Percentiles rank a stretch among this genome's conserved stretches.
Conservation (phyloP, 1,140 invertebrate genomes). For the Temnothorax curvispinosus region DNA sequence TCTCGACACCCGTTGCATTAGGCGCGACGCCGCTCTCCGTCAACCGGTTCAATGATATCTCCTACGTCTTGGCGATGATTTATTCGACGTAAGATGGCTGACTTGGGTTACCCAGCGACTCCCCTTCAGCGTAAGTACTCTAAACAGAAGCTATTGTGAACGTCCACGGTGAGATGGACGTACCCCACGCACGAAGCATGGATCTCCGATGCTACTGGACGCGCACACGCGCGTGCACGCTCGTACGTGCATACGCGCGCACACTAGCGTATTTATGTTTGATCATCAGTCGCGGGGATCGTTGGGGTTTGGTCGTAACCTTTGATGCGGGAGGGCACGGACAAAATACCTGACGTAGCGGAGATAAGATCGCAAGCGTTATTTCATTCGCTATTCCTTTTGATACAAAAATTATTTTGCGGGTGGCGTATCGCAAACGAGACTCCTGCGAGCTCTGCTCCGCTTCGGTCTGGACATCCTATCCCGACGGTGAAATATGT, state of each 20-base stretch:
- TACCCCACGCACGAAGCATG: constrained; percentile 81
- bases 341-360: constrained; percentile 74
- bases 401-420: constrained; percentile 72
- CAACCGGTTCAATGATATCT: constrained; percentile 85
- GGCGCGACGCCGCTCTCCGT: constrained; percentile 73
- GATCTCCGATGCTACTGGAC: constrained; percentile 63
- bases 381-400: constrained; percentile 76
- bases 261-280: constrained; percentile 63
- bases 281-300: constrained; percentile 67
- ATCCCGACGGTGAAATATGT: constrained; percentile 66
- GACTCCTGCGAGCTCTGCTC: constrained; percentile 51
- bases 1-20: constrained; percentile 73
- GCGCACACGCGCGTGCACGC: background rate
- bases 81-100: constrained; percentile 84
- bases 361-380: constrained; percentile 76
- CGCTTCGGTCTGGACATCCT: constrained; percentile 64
- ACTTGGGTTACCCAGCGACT: constrained; percentile 82
- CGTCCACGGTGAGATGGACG: constrained; percentile 82
- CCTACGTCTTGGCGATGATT: constrained; percentile 83
- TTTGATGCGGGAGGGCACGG: constrained; percentile 73
- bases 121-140: constrained; percentile 80
- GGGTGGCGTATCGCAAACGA: constrained; percentile 62
- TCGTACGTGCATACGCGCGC: background rate
- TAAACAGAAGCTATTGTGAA: constrained; percentile 86
- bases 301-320: constrained; percentile 73